Conservation (phyloP, 2,888 invertebrate species). For the Salticus scenicus region DNA sequence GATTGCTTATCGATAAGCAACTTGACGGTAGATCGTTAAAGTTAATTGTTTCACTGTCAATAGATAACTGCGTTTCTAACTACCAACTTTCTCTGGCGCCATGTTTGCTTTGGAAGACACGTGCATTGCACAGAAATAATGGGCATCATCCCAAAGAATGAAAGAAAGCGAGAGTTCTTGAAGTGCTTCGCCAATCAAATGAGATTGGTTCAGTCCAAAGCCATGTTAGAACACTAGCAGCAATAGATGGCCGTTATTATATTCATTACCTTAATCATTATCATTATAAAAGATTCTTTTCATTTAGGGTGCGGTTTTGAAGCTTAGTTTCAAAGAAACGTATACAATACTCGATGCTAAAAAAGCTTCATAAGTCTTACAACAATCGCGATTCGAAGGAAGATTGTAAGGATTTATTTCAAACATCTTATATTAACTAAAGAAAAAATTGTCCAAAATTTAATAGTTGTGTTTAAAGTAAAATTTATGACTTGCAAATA, state of each 20-base stretch:
- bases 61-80: constrained; percentile 33
- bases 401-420: too few relatives aligned
- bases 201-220: constrained; percentile 38
- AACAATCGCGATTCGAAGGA: too few relatives aligned
- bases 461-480: too few relatives aligned
- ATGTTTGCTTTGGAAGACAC: constrained; percentile 55
- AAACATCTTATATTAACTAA: too few relatives aligned
- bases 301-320: background rate
- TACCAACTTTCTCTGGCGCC: constrained; percentile 41
- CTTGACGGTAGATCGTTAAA: constrained; percentile 63
- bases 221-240: background rate
- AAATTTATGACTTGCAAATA: too few relatives aligned
- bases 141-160: constrained; percentile 9
- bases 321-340: background rate
- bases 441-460: too few relatives aligned
- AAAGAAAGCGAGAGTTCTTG: constrained; percentile 28
- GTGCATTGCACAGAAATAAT: constrained; percentile 44
- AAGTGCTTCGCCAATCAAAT: constrained; percentile 31
- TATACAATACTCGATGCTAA: background rate
- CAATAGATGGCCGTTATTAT: constrained; percentile 44
- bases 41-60: constrained; percentile 62
- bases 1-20: constrained; percentile 44
- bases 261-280: constrained; percentile 54
- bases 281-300: constrained; percentile 13
- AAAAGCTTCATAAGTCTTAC: too few relatives aligned